Evolutionary conservation across 2,113 vertebrate genomes (phyloP).

Genomic region (Proteles cristata): DNA sequence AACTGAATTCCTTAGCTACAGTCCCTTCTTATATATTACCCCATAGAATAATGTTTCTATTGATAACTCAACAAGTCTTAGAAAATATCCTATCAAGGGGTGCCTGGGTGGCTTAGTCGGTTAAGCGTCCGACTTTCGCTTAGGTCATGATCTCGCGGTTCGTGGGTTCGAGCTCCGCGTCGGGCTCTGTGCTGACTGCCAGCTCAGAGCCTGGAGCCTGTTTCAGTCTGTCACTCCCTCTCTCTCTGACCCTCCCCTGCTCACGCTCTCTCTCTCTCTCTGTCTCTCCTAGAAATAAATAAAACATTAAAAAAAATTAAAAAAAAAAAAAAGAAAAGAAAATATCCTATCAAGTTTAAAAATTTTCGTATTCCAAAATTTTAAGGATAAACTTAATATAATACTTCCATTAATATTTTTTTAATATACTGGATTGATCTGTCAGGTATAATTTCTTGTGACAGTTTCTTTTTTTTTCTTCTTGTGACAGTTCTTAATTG

Average conservation of each 20-base stretch:
- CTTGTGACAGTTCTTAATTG: not conserved
- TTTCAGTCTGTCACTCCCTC: too few species aligned
- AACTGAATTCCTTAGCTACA: not conserved
- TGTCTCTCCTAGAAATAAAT: too few species aligned
- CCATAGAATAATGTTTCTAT: not conserved
- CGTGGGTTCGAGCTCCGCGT: too few species aligned
- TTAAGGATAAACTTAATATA: conserved; percentile 23
- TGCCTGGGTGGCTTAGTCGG: too few species aligned
- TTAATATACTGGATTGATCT: not conserved
- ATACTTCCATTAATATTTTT: not conserved
- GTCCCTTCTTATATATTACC: not conserved
- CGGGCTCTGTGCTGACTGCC: too few species aligned
- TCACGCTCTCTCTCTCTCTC: too few species aligned
- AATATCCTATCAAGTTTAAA: not conserved
- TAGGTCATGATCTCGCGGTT: too few species aligned
- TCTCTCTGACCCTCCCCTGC: too few species aligned
- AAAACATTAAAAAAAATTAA: too few species aligned
- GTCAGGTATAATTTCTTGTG: conserved; percentile 5
- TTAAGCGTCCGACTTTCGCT: too few species aligned
- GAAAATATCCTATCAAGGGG: not conserved
- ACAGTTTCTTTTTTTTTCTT: not conserved
- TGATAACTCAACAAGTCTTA: not conserved
- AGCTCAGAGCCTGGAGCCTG: too few species aligned
- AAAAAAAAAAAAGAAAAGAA: not conserved
- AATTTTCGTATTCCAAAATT: not conserved